These are phyloP conservation scores for Hirundichthys speculiger DNA, from an alignment of 2,113 vertebrate genomes.

Conservation along the genomic window DNA sequence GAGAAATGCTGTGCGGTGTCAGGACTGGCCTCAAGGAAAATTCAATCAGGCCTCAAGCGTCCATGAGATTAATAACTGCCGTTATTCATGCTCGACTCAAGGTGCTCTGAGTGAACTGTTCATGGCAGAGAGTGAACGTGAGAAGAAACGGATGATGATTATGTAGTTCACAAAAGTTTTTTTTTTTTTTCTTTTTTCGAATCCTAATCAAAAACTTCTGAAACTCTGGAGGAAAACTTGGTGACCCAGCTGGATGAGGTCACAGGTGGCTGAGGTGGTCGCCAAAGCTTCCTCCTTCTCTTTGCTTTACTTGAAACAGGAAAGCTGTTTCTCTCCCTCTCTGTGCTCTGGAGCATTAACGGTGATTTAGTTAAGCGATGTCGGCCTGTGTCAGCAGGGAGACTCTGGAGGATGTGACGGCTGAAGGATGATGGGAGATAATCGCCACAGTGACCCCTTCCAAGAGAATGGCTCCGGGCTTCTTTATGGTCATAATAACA, in stretches of 20 bases:
- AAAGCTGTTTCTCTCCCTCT: conserved; percentile 9
- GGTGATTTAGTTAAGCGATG: conserved; percentile 46
- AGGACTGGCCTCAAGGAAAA: conserved; percentile 30
- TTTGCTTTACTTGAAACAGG: conserved; percentile 34
- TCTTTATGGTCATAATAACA: conserved; percentile 48
- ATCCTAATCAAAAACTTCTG: conserved; percentile 22
- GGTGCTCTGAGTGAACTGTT: conserved; percentile 12
- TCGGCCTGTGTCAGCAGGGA: conserved; percentile 15
- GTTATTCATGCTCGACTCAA: conserved; percentile 42
- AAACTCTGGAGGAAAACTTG: not conserved
- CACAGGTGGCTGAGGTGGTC: conserved; percentile 4
- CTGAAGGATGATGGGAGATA: conserved; percentile 61
- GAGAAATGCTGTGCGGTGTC: conserved; percentile 16
- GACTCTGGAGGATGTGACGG: conserved; percentile 39
- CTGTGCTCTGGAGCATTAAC: conserved; percentile 32
- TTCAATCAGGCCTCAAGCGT: conserved; percentile 43
- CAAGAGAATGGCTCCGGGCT: conserved; percentile 20
- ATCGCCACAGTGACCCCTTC: conserved; percentile 39
- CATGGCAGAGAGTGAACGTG: conserved; percentile 8
- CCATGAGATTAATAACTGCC: conserved; percentile 47
- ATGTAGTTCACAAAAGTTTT: conserved; percentile 9
- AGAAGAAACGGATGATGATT: conserved; percentile 11
- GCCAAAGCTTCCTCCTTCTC: conserved; percentile 5
- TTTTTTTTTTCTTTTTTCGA: too few relatives aligned
- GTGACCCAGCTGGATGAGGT: conserved; percentile 11